These are phyloP conservation scores for Kryphioiulus occultus DNA, from an alignment of 2,888 invertebrate genomes.

Conservation along the genomic window DNA sequence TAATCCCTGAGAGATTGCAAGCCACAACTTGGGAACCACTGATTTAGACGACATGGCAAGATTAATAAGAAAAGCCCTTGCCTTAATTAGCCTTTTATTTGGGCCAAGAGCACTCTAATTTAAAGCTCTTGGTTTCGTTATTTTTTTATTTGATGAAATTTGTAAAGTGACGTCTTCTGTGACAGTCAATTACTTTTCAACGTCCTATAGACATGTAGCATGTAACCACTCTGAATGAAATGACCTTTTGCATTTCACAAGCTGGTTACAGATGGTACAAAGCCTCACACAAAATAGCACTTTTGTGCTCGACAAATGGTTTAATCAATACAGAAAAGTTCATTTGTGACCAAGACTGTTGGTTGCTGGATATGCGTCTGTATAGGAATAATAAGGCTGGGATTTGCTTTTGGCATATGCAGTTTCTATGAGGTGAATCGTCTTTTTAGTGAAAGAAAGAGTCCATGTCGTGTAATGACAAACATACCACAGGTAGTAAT, in stretches of 20 bases:
- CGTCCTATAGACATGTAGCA: neutral
- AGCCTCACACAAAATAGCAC: neutral
- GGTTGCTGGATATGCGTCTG: neutral
- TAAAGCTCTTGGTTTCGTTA: neutral
- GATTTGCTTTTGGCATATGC: neutral
- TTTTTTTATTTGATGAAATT: neutral
- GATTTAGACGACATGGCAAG: too few species aligned
- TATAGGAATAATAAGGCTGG: neutral
- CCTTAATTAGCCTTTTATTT: too few species aligned
- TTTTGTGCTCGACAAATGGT: slow-evolving; percentile 32
- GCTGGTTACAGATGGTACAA: slow-evolving; percentile 21
- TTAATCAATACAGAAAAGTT: slow-evolving; percentile 26
- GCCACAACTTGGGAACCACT: too few species aligned
- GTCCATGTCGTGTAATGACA: neutral
- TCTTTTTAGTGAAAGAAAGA: neutral
- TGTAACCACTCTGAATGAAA: neutral
- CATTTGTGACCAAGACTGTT: slow-evolving; percentile 18
- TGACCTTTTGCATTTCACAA: slow-evolving; percentile 10
- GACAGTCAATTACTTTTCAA: neutral
- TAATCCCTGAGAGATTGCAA: too few species aligned
- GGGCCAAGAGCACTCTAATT: too few species aligned
- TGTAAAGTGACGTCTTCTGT: neutral
- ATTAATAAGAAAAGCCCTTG: too few species aligned
- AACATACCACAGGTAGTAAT: neutral
- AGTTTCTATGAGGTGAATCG: neutral